Conservation (phyloP, 1,140 invertebrate genomes). For the Bombus waltoni region DNA sequence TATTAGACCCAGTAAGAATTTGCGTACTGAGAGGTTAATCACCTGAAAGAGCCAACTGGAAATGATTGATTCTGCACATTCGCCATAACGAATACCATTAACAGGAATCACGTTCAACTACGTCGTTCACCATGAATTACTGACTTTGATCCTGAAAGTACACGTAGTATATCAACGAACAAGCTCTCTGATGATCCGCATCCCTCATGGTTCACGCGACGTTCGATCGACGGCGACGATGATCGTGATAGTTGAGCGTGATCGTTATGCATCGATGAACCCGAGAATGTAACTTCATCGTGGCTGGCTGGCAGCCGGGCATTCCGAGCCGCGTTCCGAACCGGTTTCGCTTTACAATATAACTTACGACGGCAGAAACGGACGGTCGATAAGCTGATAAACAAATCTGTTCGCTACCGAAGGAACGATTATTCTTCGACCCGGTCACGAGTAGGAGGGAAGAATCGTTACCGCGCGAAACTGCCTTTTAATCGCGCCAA, state of each 20-base stretch:
- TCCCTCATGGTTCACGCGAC: conserved; percentile 28
- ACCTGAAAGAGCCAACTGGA: not conserved
- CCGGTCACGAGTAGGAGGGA: conserved; percentile 12
- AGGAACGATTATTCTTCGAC: conserved; percentile 60
- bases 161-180: not conserved
- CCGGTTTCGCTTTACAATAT: conserved; percentile 71
- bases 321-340: conserved; percentile 56
- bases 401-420: conserved; percentile 68
- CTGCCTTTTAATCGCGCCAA: conserved; percentile 63
- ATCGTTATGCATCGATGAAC: conserved; percentile 65
- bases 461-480: conserved; percentile 59
- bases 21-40: not conserved
- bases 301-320: conserved; percentile 44
- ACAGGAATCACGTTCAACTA: not conserved
- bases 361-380: conserved; percentile 62
- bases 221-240: conserved; percentile 54
- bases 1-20: not conserved
- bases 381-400: conserved; percentile 68
- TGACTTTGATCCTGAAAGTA: not conserved
- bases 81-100: not conserved
- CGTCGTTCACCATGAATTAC: not conserved
- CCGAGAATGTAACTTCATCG: conserved; percentile 69
- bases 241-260: conserved; percentile 39
- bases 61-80: not conserved
- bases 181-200: not conserved